phyloP scores from a whole-genome alignment of 2,888 invertebrate genomes.

The Agonum fuliginosum region DNA sequence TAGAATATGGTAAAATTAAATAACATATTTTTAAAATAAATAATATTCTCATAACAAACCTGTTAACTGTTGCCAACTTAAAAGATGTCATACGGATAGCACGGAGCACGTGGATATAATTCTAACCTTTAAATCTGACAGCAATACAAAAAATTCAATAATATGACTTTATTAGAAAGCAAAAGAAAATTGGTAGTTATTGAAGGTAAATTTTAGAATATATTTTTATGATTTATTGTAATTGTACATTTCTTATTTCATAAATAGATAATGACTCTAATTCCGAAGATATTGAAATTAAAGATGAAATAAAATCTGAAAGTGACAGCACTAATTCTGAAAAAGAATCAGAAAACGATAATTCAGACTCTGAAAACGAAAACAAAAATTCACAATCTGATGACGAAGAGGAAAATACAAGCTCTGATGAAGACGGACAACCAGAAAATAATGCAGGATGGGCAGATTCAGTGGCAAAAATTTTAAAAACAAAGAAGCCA shows the following conservation, averaged over 20 bases:
- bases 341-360: slow-evolving; percentile 61
- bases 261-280: not conserved
- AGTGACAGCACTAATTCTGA: slow-evolving; percentile 20
- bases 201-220: slow-evolving; percentile 6
- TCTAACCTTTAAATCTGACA: slow-evolving; percentile 2
- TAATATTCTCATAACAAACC: no score
- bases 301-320: slow-evolving; percentile 21
- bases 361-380: slow-evolving; percentile 68
- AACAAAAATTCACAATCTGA: slow-evolving; percentile 57
- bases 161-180: slow-evolving; percentile 41
- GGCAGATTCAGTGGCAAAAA: slow-evolving; percentile 89
- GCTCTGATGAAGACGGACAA: slow-evolving; percentile 23
- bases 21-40: no score
- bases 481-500: slow-evolving; percentile 84
- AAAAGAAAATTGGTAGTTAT: slow-evolving; percentile 15
- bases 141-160: slow-evolving; percentile 9
- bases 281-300: slow-evolving; percentile 16
- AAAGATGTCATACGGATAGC: no score
- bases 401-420: slow-evolving; percentile 64
- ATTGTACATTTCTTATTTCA: not conserved
- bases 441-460: slow-evolving; percentile 79
- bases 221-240: not conserved
- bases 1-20: no score
- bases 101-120: slow-evolving; percentile 25
- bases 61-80: not conserved